These are phyloP conservation scores for Osmerus mordax DNA, from an alignment of 2,113 vertebrate species.

Conservation along the genomic window DNA sequence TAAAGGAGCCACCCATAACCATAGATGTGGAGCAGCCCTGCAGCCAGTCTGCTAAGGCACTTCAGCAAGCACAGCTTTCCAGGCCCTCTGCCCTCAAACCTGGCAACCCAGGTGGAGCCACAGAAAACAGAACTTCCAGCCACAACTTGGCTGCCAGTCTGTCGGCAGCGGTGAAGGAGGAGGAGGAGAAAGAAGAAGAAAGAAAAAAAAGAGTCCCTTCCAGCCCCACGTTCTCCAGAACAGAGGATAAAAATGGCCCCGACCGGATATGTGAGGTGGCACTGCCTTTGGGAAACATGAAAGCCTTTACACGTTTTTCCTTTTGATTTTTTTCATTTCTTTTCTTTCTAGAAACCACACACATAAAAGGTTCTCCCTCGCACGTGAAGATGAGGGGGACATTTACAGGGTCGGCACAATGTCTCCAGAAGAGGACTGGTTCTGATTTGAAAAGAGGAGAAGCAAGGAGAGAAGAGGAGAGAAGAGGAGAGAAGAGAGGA, in stretches of 20 bases:
- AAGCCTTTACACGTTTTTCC: constrained; percentile 87
- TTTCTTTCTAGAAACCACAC: constrained; percentile 9
- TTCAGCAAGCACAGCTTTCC: constrained; percentile 70
- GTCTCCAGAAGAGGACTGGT: constrained; percentile 75
- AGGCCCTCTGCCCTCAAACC: constrained; percentile 84
- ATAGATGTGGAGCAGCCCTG: neutral
- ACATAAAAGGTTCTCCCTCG: constrained; percentile 72
- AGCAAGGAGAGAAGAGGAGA: neutral
- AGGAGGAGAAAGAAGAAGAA: neutral
- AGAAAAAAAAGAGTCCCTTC: constrained; percentile 66
- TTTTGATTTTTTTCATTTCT: constrained; percentile 33
- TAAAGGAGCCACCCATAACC: neutral
- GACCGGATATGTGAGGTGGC: constrained; percentile 92
- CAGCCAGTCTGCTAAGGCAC: constrained; percentile 41
- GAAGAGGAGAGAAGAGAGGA: constrained; percentile 64
- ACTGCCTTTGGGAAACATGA: constrained; percentile 94
- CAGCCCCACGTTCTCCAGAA: constrained; percentile 87
- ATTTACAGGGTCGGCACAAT: constrained; percentile 79
- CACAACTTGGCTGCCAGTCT: constrained; percentile 85
- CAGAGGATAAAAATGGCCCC: constrained; percentile 91
- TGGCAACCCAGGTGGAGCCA: constrained; percentile 88
- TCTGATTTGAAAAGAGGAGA: constrained; percentile 70
- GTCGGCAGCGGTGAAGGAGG: constrained; percentile 72
- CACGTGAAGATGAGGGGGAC: constrained; percentile 81
- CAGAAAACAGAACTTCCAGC: constrained; percentile 85